These are phyloP conservation scores for Drosophila peninsularis DNA, from an alignment of 2,888 invertebrate genomes.

Conservation along the genomic window DNA sequence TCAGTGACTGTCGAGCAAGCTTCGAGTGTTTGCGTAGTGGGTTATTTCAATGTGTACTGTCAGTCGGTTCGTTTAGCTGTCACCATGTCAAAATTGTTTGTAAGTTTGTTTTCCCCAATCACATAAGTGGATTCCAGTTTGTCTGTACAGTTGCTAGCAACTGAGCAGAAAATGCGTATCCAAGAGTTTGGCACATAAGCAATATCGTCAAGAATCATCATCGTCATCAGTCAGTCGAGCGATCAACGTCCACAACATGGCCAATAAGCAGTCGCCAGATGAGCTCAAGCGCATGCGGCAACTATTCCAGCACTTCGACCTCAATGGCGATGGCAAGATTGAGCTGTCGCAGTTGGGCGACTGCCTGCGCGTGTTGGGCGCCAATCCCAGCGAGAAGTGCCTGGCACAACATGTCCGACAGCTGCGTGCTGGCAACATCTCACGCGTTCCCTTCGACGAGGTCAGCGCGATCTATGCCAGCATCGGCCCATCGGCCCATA, in stretches of 20 bases:
- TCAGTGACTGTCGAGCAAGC: not conserved
- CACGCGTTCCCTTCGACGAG: constrained; percentile 60
- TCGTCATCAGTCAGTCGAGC: constrained; percentile 12
- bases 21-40: not conserved
- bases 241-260: constrained; percentile 35
- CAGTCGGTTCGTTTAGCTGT: constrained; percentile 45
- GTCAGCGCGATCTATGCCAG: constrained; percentile 46
- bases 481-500: not conserved
- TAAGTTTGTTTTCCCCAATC: constrained; percentile 45
- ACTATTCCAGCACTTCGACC: constrained; percentile 36
- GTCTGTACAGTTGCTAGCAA: constrained; percentile 27
- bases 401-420: constrained; percentile 29
- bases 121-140: constrained; percentile 33
- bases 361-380: constrained; percentile 54
- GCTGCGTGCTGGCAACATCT: constrained; percentile 16
- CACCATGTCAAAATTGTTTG: constrained; percentile 65
- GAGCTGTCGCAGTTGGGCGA: constrained; percentile 48
- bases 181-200: constrained; percentile 18
- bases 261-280: constrained; percentile 13
- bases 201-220: constrained; percentile 9
- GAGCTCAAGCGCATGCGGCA: constrained; percentile 37
- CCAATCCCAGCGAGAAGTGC: constrained; percentile 58
- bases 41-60: not conserved
- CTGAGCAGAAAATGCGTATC: constrained; percentile 48
- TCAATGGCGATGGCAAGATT: constrained; percentile 53